Evolutionary conservation across 2,113 vertebrate species (phyloP).

Genomic region (Dasyprocta punctata): DNA sequence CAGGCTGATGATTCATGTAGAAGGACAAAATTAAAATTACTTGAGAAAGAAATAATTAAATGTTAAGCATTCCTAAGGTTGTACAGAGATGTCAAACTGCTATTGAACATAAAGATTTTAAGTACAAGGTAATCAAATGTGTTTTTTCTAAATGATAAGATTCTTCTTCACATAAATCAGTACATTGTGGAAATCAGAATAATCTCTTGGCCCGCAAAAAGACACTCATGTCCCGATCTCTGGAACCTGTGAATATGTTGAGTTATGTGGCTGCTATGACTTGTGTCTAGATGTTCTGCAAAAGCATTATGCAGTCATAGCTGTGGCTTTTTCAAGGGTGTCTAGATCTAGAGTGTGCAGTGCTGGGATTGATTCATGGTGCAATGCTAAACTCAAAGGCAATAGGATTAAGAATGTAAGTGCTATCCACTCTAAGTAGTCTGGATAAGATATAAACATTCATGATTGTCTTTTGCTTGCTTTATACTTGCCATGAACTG

Average conservation of each 20-base stretch:
- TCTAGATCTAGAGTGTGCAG: no score
- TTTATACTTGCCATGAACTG: no score
- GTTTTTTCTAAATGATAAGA: neutral
- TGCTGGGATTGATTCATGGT: no score
- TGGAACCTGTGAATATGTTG: neutral
- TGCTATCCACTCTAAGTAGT: no score
- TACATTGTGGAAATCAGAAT: neutral
- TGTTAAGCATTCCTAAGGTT: constrained; percentile 11
- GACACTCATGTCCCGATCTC: neutral
- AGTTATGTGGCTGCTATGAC: neutral
- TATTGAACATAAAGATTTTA: neutral
- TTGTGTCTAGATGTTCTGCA: no score
- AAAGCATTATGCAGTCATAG: no score
- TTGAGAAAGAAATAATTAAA: neutral
- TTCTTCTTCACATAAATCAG: neutral
- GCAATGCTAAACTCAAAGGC: no score
- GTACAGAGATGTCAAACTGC: neutral
- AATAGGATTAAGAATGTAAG: no score
- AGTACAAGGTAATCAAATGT: neutral
- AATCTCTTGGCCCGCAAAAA: neutral
- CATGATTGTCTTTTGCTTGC: no score
- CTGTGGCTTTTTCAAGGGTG: no score
- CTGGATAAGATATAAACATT: no score
- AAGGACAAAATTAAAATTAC: neutral
- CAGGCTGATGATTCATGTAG: neutral